These are phyloP conservation scores for Cosmorhoe ocellata DNA, from an alignment of 2,888 invertebrate species.

Conservation along the genomic window DNA sequence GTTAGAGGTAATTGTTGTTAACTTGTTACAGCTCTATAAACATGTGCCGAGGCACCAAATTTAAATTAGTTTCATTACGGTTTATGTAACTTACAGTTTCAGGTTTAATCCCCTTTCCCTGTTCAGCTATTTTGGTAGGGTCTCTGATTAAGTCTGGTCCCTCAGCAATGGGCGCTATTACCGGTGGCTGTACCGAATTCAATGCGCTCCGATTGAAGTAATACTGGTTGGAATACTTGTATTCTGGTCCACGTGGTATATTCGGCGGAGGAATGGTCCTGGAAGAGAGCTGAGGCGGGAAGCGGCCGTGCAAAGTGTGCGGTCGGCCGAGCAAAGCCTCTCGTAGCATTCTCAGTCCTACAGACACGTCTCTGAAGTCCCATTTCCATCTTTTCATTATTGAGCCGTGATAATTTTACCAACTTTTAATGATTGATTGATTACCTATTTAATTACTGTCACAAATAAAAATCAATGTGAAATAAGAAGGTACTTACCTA, in stretches of 20 bases:
- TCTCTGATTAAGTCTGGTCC: conserved; percentile 43
- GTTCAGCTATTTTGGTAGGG: conserved; percentile 35
- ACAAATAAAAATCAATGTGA: too few species aligned
- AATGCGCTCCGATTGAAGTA: conserved; percentile 51
- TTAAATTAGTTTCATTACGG: too few species aligned
- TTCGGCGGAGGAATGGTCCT: conserved; percentile 61
- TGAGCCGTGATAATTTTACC: not conserved
- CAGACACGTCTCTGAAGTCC: conserved; percentile 59
- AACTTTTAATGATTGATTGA: not conserved
- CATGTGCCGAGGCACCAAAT: too few species aligned
- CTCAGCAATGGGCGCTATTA: conserved; percentile 62
- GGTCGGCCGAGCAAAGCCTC: conserved; percentile 62
- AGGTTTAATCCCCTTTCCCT: conserved; percentile 41
- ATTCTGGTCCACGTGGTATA: conserved; percentile 58
- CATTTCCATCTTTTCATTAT: conserved; percentile 25
- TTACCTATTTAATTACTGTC: not conserved
- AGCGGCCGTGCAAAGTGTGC: conserved; percentile 55
- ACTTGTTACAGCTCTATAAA: too few species aligned
- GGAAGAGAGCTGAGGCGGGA: conserved; percentile 52
- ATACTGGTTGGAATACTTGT: conserved; percentile 57
- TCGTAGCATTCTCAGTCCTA: conserved; percentile 50
- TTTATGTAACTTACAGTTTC: conserved; percentile 51
- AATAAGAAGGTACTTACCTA: too few species aligned
- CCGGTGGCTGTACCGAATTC: conserved; percentile 62
- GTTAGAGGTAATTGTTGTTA: too few species aligned